Base-by-base conservation (phyloP, 2,113 vertebrate genomes). In the Xiphophorus hellerii region DNA sequence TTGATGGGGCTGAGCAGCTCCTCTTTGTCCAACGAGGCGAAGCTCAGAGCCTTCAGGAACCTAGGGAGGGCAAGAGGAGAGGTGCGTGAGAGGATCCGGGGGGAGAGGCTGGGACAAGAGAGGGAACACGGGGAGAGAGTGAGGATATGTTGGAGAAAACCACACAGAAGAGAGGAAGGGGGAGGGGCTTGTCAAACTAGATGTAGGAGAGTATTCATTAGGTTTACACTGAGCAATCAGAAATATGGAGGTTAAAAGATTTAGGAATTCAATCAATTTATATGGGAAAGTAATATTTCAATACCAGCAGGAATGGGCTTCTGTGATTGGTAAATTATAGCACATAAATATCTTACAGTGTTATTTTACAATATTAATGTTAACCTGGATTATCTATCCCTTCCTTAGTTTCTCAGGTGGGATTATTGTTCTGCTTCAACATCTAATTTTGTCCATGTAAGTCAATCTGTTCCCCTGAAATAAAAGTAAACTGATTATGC, bases 11-110 rank as follows among this genome's bases (percentile, higher is more conserved):
- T 99, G 86, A 99, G 93, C 29, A 99, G 95, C 68, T 99, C 98
- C 93, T 99, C 98, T 93, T 99, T 99, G 92, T 99, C 98, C 92
- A 99, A 93, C 0, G 98, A 99, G 71, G 97, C 98, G 13, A 99
- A 99, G 91, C 98, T 99, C 92, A 99, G 95, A 76, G 98, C 97
- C 95, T 98, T 99, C 93, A 99, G 96, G 84, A 99, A 99, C 94
- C 98, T 99, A 92, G 63, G 94, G 51, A 88, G 87, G 87, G 84
- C 72, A 66, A 91, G 85, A 88, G 88, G 88, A 88, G 88, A 93
- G 87, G 89, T 69, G 60, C 78, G 74, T 92, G 88, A 93, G 87
- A 92, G 91, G 91, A 92, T 79, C 80, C 54, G 85, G 87, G 91
- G 88, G 74, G 91, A 92, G 84, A 90, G 91, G 54, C 89, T 88